Conservation (phyloP, 2,888 invertebrate genomes). For the Drosophila kanekoi region DNA sequence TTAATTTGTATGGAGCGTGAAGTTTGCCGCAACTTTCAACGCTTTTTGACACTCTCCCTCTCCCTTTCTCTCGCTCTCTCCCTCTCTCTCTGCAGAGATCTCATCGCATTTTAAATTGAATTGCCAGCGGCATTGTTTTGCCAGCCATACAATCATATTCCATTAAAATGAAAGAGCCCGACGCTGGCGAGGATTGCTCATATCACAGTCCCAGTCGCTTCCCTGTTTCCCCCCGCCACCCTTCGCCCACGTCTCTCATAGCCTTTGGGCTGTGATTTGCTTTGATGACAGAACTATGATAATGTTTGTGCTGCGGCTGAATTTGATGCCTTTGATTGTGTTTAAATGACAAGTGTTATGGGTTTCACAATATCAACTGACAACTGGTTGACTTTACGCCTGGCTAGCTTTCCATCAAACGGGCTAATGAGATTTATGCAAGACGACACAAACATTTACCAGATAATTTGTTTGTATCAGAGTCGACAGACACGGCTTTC, state of each 20-base stretch:
- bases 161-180: conserved; percentile 74
- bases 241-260: background rate
- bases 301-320: conserved; percentile 74
- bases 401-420: conserved; percentile 12
- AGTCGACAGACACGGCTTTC: no score
- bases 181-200: conserved; percentile 61
- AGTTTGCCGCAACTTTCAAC: conserved; percentile 75
- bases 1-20: conserved; percentile 78
- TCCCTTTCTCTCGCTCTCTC: conserved; percentile 14
- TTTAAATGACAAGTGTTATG: conserved; percentile 34
- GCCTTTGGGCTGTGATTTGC: conserved; percentile 64
- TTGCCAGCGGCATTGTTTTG: conserved; percentile 84
- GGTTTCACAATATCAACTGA: conserved; percentile 38
- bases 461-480: background rate
- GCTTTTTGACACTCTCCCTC: conserved; percentile 45
- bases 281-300: conserved; percentile 73
- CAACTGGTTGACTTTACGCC: conserved; percentile 45
- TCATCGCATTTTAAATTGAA: conserved; percentile 83
- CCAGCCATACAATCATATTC: conserved; percentile 83
- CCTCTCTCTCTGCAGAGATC: conserved; percentile 35
- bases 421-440: conserved; percentile 23
- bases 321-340: conserved; percentile 71
- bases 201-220: conserved; percentile 56
- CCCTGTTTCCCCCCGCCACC: conserved; percentile 9
- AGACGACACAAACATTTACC: conserved; percentile 1